Evolutionary conservation across 2,888 invertebrate species (phyloP), one percentile per base, ranked within the genome.

Genomic region (Yponomeuta plumbellus): DNA sequence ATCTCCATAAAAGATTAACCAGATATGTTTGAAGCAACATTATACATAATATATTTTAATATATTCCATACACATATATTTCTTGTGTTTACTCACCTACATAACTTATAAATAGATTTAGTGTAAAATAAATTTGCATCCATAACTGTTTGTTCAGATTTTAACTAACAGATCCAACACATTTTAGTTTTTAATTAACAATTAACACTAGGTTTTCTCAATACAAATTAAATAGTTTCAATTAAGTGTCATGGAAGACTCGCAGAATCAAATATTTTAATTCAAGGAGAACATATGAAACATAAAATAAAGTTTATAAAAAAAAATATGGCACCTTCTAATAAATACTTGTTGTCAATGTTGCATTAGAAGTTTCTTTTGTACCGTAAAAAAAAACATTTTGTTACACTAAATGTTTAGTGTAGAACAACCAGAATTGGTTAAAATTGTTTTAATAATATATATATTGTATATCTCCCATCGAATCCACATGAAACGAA

Each of bases 11-110:
- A 44, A 63, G 20, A 63, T 63, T 17, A 22, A 63, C 40, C 63
- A 44, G 44, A 63, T 44, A 63, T 40, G 20, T 20, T 11, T 22
- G 11, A 63, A 63, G 63, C 63, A 63, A 62, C 62, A 39, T 62
- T 62, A 62, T 39, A 40, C 17, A 13, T 52, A 52, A 13, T 13
- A 3, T 17, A 52, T 52, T 10, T 34, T 5, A 23, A 59, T 62
- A 62, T 39, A 62, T 40, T 17, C 10, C 23, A 17, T 61, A 13
- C 3, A 26, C 39, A 39, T 11, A 6, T 44, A 44, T 44, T 44
- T 44, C 8, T 10, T 10, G 44, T 52, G 17, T 17, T 5, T 17
- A 17, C n/a, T 52, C 13, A 52, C 17, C 44, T 52, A 52, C 13
- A 52, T 52, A 52, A 52, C 44, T 17, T 39, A 17, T 52, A 13